phyloP scores from a whole-genome alignment of 2,888 invertebrate genomes.

The Biston betularia region DNA sequence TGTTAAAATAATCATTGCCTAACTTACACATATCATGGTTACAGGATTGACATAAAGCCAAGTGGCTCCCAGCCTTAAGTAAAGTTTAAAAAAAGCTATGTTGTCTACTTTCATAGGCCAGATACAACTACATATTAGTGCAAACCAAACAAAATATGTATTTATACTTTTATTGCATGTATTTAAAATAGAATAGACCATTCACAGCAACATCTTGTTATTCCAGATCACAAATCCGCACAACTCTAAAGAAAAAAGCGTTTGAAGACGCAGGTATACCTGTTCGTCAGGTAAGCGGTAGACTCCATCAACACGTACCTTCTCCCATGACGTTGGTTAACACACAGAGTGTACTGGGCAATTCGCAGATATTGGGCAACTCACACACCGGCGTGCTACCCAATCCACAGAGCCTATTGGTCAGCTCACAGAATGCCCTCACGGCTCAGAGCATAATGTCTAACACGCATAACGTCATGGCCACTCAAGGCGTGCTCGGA shows the following conservation, averaged over 20 bases:
- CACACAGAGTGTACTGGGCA: conserved; percentile 56
- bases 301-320: conserved; percentile 62
- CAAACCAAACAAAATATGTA: no score
- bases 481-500: conserved; percentile 74
- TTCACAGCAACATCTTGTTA: background rate
- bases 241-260: conserved; percentile 94
- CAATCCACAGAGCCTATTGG: conserved; percentile 26
- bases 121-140: no score
- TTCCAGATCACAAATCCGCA: conserved; percentile 94
- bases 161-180: no score
- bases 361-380: conserved; percentile 67
- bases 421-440: conserved; percentile 34
- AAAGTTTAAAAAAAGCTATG: no score
- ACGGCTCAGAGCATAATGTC: conserved; percentile 2
- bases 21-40: no score
- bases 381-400: conserved; percentile 38
- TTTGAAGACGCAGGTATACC: conserved; percentile 95
- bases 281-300: conserved; percentile 87
- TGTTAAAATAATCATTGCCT: no score
- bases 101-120: no score
- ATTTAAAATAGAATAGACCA: background rate
- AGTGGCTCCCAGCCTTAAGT: no score
- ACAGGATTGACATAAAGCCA: no score
- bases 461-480: conserved; percentile 64
- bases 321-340: conserved; percentile 67